Evolutionary conservation across 1,140 invertebrate genomes (phyloP).

Genomic region (Drosophila insularis): DNA sequence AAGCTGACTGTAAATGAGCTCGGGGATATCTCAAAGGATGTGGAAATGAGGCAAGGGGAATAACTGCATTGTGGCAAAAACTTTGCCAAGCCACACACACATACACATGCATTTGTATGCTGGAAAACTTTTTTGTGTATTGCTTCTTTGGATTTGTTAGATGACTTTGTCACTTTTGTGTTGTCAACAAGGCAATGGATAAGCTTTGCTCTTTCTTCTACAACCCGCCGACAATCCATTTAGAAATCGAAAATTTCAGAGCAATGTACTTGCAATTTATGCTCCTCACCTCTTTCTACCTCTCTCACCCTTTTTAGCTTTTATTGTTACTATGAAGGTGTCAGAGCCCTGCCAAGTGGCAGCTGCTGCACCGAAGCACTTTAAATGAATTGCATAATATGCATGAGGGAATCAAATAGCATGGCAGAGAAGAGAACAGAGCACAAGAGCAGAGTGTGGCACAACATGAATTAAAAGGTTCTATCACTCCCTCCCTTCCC

Average conservation of each 20-base stretch:
- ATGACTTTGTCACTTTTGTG: constrained; percentile 52
- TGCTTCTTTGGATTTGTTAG: constrained; percentile 38
- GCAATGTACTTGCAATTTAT: constrained; percentile 4
- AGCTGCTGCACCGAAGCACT: constrained; percentile 29
- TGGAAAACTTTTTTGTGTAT: constrained; percentile 59
- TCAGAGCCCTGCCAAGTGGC: constrained; percentile 19
- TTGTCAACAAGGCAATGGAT: constrained; percentile 38
- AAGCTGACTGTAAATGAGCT: constrained; percentile 70
- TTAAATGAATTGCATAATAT: constrained; percentile 78
- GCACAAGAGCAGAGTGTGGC: neutral
- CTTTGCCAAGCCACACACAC: constrained; percentile 35
- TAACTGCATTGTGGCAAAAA: constrained; percentile 60
- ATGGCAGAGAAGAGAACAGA: neutral
- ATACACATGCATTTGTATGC: constrained; percentile 21
- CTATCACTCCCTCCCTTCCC: constrained; percentile 1
- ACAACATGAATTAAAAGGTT: constrained; percentile 18
- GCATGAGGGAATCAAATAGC: constrained; percentile 28
- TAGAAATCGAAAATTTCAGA: constrained; percentile 5
- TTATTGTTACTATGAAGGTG: constrained; percentile 47
- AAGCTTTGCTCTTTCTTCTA: constrained; percentile 22
- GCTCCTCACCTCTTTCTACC: neutral
- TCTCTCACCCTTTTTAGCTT: neutral
- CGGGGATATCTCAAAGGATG: constrained; percentile 23
- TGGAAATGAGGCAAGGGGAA: neutral
- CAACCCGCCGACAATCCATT: neutral